Base-by-base conservation (phyloP, 1,140 invertebrate species). In the Scaptomyza graminum region DNA sequence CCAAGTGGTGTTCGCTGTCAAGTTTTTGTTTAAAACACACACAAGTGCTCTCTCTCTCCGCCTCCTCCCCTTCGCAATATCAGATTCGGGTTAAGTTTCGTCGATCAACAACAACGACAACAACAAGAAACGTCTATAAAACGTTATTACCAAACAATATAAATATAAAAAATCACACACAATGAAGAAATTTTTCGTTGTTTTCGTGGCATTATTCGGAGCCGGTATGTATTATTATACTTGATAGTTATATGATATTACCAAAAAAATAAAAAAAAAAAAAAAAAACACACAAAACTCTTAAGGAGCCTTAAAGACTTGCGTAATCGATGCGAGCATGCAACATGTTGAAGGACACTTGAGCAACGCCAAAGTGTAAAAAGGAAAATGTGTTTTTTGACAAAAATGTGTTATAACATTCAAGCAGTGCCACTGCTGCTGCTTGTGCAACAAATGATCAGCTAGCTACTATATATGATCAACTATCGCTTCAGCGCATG, bases 171-270 rank as follows among this genome's bases (percentile, higher is more conserved):
- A 51, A 31, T 31, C 64, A 65, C 68, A 51, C 73, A 91, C 90
- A 91, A 91, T 91, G 90, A 91, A 91, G 74, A 91, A 82, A 88
- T 91, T 91, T 90, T 60, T 91, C 75, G 65, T 91, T 76, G 90
- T 91, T 55, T 90, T 91, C 78, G 90, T 91, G 81, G 90, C 90
- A 89, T 88, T 91, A 76, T 91, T 91, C 83, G 90, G 90, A 91
- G 90, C 90, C 90, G 90, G 90, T 91, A 91, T 91, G 90, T 91
- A 91, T 87, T 81, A 34, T 9, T 81, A 34, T 9, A 82, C 43
- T 74, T 82, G 74, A 67, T 85, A 82, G 67, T 61, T 85, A 78
- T 77, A 63, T 72, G 55, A 79, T 67, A 44, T 50, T 59, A 47
- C 31, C n/a, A 15, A 46, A 61, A 51, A 43, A 46, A 61, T 41